Base-by-base conservation (phyloP, 1,140 invertebrate genomes). In the Rhagoletis pomonella region DNA sequence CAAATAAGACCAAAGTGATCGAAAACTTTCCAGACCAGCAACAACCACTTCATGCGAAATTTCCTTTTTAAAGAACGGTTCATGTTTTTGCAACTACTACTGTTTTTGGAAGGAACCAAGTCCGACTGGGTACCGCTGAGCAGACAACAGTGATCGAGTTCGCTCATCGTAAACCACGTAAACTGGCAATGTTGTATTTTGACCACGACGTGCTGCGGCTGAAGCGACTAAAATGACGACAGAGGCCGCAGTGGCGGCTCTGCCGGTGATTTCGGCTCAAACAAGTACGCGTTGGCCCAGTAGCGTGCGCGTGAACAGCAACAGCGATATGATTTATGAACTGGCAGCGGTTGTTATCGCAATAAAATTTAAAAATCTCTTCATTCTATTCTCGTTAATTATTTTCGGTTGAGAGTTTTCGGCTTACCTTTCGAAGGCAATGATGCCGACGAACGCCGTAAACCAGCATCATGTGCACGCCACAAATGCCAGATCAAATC, bases 341-440 rank as follows among this genome's bases (percentile, higher is more conserved):
- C 86, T 87, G 86, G 86, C 86, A 69, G 64, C 86, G 86, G 86
- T 87, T 87, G 86, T 87, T 87, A 87, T 87, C 86, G 62, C 44
- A 65, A 87, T 87, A 87, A 87, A 87, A 87, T 87, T 87, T 69
- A 87, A 87, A 87, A 87, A 69, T 87, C 67, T 87, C 86, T 87
- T 87, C 64, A 87, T 87, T 65, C 73, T 81, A 81, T 87, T 87
- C 86, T 69, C 19, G 86, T 87, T 87, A 87, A 87, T 87, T 87
- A 87, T 87, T 87, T 87, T 87, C 86, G 86, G 86, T 87, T 87
- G 69, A 47, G 58, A 69, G 73, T 10, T 81, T 81, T 42, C 29
- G 17, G 29, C 17, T 50, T 55, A 12, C 44, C 47, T 81, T 81
- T 81, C 17, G 73, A 42, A 9, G 10, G 73, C 47, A 81, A 50